These are phyloP conservation scores for Seriola rivoliana DNA, from an alignment of 2,113 vertebrate species.

Conservation along the genomic window DNA sequence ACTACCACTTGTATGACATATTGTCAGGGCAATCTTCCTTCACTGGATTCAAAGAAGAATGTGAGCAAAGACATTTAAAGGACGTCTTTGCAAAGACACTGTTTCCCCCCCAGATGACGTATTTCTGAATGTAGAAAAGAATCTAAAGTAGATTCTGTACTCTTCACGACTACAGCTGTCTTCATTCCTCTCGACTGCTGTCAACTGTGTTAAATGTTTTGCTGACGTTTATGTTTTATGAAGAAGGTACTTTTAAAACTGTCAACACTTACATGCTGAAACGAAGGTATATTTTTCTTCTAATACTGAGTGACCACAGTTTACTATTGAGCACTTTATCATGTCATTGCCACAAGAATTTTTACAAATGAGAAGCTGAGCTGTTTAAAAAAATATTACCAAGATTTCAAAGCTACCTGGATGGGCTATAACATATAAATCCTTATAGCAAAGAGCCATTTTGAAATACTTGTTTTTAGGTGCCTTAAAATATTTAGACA, in stretches of 20 bases:
- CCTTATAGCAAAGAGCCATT: conserved; percentile 2
- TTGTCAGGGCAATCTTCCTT: conserved; percentile 76
- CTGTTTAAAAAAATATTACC: conserved; percentile 7
- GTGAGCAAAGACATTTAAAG: conserved; percentile 33
- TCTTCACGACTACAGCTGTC: conserved; percentile 23
- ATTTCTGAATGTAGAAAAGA: conserved; percentile 48
- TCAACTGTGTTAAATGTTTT: conserved; percentile 27
- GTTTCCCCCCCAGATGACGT: conserved; percentile 24
- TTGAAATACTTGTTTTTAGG: conserved; percentile 7
- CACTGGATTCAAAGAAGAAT: conserved; percentile 55
- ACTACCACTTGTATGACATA: conserved; percentile 81
- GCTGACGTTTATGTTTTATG: conserved; percentile 46
- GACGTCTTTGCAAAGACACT: conserved; percentile 36
- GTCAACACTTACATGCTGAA: conserved; percentile 15
- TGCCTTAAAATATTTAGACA: conserved; percentile 55
- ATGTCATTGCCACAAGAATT: conserved; percentile 27
- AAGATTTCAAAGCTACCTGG: conserved; percentile 1
- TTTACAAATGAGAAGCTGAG: conserved; percentile 14
- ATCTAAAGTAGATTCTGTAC: conserved; percentile 30
- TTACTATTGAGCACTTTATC: conserved; percentile 79
- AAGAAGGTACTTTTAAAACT: conserved; percentile 58
- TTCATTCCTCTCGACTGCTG: conserved; percentile 51
- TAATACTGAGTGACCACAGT: conserved; percentile 47
- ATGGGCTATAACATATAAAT: conserved; percentile 9
- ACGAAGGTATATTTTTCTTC: conserved; percentile 42